Conservation (phyloP, 2,113 vertebrate species). For the Podarcis muralis region DNA sequence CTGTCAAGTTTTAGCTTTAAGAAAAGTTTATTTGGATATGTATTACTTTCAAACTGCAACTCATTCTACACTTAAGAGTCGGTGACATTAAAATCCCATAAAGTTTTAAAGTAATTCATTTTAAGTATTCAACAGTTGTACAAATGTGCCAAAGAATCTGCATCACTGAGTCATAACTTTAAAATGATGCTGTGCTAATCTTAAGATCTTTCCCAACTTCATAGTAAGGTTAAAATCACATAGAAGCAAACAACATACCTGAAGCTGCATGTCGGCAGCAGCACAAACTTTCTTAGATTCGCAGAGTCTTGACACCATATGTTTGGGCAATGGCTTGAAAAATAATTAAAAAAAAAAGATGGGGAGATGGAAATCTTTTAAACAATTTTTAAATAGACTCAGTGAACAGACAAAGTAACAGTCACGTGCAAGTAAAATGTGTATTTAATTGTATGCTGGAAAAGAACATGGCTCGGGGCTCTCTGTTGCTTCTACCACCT, state of each 20-base stretch:
- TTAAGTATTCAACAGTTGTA: background rate
- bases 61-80: background rate
- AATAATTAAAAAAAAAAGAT: slow-evolving; percentile 10
- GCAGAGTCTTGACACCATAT: slow-evolving; percentile 92
- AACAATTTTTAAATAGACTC: background rate
- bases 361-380: background rate
- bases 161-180: background rate
- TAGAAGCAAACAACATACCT: slow-evolving; percentile 78
- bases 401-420: slow-evolving; percentile 3
- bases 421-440: background rate
- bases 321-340: slow-evolving; percentile 86
- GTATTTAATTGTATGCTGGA: background rate
- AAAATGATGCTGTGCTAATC: background rate
- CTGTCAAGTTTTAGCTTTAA: background rate
- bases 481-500: background rate
- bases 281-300: slow-evolving; percentile 97
- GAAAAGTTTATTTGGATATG: background rate
- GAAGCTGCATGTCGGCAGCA: slow-evolving; percentile 93
- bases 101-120: background rate
- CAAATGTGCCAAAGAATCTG: background rate
- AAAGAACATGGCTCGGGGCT: background rate
- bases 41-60: background rate
- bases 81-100: background rate
- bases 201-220: background rate
- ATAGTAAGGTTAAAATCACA: background rate